These are phyloP conservation scores for Oligia fasciuncula DNA, from an alignment of 2,888 invertebrate species.

Conservation along the genomic window DNA sequence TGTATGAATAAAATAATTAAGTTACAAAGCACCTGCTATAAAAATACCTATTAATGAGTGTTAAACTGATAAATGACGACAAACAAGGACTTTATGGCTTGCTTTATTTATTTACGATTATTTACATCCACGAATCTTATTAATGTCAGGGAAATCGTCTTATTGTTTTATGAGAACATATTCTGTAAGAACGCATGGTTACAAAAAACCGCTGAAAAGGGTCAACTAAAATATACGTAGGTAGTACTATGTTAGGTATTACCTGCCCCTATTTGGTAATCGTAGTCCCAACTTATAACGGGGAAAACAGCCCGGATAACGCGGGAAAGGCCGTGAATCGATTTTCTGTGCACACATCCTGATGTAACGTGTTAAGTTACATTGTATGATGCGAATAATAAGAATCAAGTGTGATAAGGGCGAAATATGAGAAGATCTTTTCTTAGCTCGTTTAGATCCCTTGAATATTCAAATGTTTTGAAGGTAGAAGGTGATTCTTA, in stretches of 20 bases:
- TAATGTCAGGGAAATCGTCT: conserved; percentile 14
- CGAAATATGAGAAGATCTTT: conserved; percentile 22
- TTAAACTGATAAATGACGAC: conserved; percentile 36
- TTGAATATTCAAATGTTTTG: conserved; percentile 50
- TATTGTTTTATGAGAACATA: background rate
- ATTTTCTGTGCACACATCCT: conserved; percentile 41
- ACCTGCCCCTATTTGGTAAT: conserved; percentile 34
- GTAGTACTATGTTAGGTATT: conserved; percentile 22
- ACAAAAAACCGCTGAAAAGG: conserved; percentile 11
- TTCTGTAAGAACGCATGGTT: conserved; percentile 6
- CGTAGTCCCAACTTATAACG: conserved; percentile 51
- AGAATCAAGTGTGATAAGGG: conserved; percentile 8
- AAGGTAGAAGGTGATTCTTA: conserved; percentile 1
- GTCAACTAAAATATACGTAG: conserved; percentile 28
- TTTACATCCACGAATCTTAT: background rate
- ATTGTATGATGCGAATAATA: conserved; percentile 30
- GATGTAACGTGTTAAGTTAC: conserved; percentile 20
- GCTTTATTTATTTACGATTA: conserved; percentile 10
- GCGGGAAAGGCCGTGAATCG: conserved; percentile 37
- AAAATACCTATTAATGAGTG: conserved; percentile 2
- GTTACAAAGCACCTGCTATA: conserved; percentile 5
- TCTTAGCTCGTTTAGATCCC: background rate
- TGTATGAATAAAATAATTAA: conserved; percentile 11
- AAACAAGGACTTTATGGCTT: conserved; percentile 10
- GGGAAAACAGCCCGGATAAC: conserved; percentile 39